Percentiles rank a stretch among this genome's conserved stretches.
phyloP scores from a whole-genome alignment of 2,113 vertebrate species.

The Perognathus longimembris region DNA sequence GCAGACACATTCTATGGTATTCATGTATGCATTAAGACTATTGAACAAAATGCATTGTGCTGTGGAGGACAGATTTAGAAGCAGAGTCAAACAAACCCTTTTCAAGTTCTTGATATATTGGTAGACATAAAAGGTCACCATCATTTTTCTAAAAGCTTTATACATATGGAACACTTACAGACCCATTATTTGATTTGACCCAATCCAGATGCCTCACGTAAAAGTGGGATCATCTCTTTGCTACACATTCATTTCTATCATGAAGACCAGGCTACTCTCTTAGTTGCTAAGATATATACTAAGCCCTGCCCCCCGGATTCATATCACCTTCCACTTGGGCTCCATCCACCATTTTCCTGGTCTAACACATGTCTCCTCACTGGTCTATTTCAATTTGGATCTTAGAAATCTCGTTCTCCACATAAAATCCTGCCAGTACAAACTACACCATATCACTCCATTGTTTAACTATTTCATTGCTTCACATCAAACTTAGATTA shows the following conservation, averaged over 20 bases:
- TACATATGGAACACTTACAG: conserved; percentile 29
- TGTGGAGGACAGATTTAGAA: background rate
- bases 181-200: conserved; percentile 29
- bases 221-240: background rate
- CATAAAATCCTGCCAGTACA: background rate
- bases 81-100: background rate
- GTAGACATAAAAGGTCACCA: conserved; percentile 11
- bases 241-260: background rate
- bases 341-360: background rate
- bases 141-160: background rate
- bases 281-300: background rate
- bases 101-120: background rate
- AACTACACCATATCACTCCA: background rate
- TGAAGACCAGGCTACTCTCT: background rate
- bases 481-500: background rate
- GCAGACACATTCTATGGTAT: conserved; percentile 35
- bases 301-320: background rate
- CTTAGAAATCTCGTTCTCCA: background rate
- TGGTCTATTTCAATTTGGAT: background rate
- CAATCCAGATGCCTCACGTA: background rate
- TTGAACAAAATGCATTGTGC: conserved; percentile 25
- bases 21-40: conserved; percentile 46
- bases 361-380: background rate
- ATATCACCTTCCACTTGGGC: background rate
- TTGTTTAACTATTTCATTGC: background rate